Percentiles rank a stretch among this genome's conserved stretches.
phyloP scores from a whole-genome alignment of 2,888 invertebrate species.

The Dioctria rufipes region DNA sequence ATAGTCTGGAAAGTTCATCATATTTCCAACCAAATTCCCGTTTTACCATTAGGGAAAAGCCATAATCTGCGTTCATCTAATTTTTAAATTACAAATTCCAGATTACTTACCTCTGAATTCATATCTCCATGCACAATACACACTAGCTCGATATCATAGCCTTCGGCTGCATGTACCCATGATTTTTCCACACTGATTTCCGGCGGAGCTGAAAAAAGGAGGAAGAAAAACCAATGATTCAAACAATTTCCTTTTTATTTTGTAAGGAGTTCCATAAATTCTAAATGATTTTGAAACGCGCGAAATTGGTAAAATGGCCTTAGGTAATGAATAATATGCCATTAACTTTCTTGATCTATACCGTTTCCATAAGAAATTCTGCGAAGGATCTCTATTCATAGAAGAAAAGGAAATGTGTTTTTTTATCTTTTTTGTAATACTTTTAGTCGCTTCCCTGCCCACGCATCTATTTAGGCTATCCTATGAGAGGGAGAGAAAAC shows the following conservation, averaged over 20 bases:
- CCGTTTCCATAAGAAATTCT: slow-evolving; percentile 15
- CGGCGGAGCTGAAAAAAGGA: slow-evolving; percentile 73
- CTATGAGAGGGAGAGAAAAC: neutral
- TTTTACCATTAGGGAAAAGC: neutral
- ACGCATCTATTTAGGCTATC: neutral
- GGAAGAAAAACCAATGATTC: neutral
- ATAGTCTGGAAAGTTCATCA: too few relatives aligned
- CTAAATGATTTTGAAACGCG: slow-evolving; percentile 11
- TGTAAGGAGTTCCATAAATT: slow-evolving; percentile 27
- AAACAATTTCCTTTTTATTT: neutral
- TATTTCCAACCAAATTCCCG: too few relatives aligned
- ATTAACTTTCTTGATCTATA: slow-evolving; percentile 28
- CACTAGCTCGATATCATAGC: slow-evolving; percentile 76
- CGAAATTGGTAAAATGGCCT: slow-evolving; percentile 10
- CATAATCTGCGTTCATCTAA: slow-evolving; percentile 17
- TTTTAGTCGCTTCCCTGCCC: neutral
- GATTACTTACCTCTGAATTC: slow-evolving; percentile 71
- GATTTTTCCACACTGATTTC: slow-evolving; percentile 76
- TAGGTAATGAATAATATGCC: slow-evolving; percentile 11
- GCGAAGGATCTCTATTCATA: neutral
- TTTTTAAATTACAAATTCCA: neutral
- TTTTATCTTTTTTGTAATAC: slow-evolving; percentile 14
- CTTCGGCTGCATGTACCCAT: slow-evolving; percentile 78
- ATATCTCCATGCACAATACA: slow-evolving; percentile 77
- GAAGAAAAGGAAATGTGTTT: slow-evolving; percentile 24